Evolutionary conservation across 2,888 invertebrate species (phyloP).

Genomic region (Ophion slaviceki): DNA sequence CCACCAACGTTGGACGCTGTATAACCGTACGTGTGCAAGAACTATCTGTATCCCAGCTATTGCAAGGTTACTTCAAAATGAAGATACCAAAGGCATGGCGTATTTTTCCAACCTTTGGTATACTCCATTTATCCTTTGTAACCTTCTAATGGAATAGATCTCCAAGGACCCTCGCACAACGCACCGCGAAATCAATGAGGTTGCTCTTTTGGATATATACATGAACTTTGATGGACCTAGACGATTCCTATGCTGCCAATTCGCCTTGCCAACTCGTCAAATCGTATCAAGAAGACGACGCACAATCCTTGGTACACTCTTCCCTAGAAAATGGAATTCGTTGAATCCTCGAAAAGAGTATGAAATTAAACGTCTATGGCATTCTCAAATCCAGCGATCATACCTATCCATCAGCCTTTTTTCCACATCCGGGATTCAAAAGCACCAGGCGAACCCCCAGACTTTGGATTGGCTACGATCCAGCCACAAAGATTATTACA

Average conservation of each 20-base stretch:
- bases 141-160: too few relatives aligned
- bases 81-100: too few relatives aligned
- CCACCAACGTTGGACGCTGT: background rate
- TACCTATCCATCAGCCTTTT: slow-evolving; percentile 8
- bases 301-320: slow-evolving; percentile 29
- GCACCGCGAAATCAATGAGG: background rate
- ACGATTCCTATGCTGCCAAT: slow-evolving; percentile 23
- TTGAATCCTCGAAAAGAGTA: slow-evolving; percentile 32
- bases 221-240: slow-evolving; percentile 7
- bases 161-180: background rate
- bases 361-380: slow-evolving; percentile 50
- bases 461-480: slow-evolving; percentile 76
- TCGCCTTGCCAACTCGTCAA: slow-evolving; percentile 36
- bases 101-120: too few relatives aligned
- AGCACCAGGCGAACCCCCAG: slow-evolving; percentile 65
- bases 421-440: slow-evolving; percentile 38
- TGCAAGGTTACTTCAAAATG: background rate
- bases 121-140: too few relatives aligned
- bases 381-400: slow-evolving; percentile 28
- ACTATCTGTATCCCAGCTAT: background rate
- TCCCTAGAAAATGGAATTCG: slow-evolving; percentile 40
- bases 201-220: background rate
- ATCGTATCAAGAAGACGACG: slow-evolving; percentile 26
- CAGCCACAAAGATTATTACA: slow-evolving; percentile 77
- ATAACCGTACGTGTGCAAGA: too few relatives aligned